phyloP scores from a whole-genome alignment of 2,797 vertebrate genomes.

The Urocyon cinereoargenteus region DNA sequence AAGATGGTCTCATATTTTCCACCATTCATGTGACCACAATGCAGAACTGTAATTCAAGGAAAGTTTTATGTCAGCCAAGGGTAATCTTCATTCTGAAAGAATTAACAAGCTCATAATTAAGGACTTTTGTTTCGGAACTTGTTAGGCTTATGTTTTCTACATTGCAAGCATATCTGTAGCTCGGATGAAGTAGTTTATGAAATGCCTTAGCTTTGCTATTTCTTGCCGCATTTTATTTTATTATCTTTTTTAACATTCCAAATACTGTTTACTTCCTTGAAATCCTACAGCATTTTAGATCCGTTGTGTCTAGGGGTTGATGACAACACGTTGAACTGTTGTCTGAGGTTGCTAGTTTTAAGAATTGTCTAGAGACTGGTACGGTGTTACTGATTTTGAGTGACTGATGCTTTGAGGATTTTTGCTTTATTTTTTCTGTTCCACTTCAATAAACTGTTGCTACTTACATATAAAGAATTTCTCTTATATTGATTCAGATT shows the following conservation, averaged over 20 bases:
- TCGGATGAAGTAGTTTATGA: not conserved
- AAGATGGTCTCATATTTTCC: not conserved
- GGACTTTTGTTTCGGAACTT: not conserved
- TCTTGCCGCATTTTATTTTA: not conserved
- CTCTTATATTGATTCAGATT: conserved; percentile 22
- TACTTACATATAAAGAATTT: conserved; percentile 31
- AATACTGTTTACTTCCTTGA: not conserved
- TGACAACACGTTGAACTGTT: not conserved
- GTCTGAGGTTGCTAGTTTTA: conserved; percentile 33
- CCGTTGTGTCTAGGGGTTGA: not conserved
- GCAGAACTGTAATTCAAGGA: not conserved
- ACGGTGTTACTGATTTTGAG: not conserved
- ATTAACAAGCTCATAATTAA: not conserved
- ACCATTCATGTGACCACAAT: not conserved
- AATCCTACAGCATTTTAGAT: not conserved
- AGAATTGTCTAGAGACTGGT: conserved; percentile 21
- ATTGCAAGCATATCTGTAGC: not conserved
- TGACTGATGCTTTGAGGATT: not conserved
- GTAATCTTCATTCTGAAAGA: conserved; percentile 32
- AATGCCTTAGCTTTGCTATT: not conserved
- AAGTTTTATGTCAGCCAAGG: not conserved
- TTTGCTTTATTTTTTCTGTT: not conserved
- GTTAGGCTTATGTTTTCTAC: not conserved
- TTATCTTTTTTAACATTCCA: not conserved
- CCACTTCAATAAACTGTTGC: not conserved